Conservation (phyloP, 1,140 invertebrate species). For the Saccostrea echinata region DNA sequence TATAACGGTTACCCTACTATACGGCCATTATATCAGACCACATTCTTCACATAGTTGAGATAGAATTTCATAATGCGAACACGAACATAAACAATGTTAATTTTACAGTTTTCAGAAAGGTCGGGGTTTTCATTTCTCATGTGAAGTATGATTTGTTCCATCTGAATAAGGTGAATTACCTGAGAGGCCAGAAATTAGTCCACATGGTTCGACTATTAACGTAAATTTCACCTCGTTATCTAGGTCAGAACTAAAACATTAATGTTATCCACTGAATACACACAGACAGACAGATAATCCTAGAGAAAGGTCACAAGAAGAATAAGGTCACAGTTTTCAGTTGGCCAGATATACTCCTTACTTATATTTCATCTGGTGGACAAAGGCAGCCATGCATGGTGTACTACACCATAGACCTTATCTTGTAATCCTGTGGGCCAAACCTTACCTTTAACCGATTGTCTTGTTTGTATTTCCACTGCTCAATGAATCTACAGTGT, state of each 20-base stretch:
- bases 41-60: constrained; percentile 12
- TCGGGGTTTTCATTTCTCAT: too few relatives aligned
- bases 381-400: neutral
- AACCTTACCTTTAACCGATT: constrained; percentile 20
- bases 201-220: neutral
- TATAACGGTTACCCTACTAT: neutral
- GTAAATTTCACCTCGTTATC: neutral
- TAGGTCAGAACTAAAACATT: neutral
- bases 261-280: neutral
- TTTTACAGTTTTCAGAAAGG: too few relatives aligned
- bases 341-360: neutral
- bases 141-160: neutral
- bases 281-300: neutral
- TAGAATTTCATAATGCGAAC: neutral
- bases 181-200: neutral
- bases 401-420: constrained; percentile 17
- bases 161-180: neutral
- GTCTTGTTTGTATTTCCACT: neutral
- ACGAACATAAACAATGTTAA: neutral
- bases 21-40: neutral
- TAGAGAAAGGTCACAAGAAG: neutral
- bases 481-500: neutral
- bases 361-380: neutral
- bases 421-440: constrained; percentile 5
- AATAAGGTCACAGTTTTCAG: neutral